A percentile compares a stretch with the other conserved stretches of the same genome.
Conservation (phyloP, 2,888 invertebrate genomes). For the Mantis religiosa region DNA sequence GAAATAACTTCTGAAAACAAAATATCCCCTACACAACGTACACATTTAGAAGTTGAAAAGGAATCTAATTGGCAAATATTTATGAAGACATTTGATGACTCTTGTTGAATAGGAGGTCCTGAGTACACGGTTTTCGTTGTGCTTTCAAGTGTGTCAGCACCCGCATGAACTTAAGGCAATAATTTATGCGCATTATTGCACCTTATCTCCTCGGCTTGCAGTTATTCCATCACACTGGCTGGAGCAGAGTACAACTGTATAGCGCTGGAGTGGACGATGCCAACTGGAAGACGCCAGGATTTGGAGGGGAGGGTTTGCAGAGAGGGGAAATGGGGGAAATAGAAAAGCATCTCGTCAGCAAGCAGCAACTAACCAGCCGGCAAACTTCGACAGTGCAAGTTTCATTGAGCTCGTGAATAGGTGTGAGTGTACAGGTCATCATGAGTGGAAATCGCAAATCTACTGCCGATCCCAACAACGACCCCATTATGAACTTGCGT, state of each 20-base stretch:
- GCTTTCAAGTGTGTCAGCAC: too few species aligned
- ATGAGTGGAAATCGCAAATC: not conserved
- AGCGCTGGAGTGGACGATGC: not conserved
- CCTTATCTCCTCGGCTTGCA: not conserved
- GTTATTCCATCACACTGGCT: not conserved
- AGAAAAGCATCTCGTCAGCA: not conserved
- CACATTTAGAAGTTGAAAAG: too few species aligned
- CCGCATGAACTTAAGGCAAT: not conserved
- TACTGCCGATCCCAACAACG: not conserved
- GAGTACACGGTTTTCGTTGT: too few species aligned
- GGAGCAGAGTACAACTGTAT: too few species aligned
- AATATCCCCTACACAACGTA: too few species aligned
- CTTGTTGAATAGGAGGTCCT: too few species aligned
- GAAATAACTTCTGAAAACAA: too few species aligned
- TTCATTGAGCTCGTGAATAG: not conserved
- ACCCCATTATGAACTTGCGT: not conserved
- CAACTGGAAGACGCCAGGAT: not conserved
- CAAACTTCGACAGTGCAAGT: not conserved
- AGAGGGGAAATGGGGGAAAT: not conserved
- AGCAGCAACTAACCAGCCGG: not conserved
- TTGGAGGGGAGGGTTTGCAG: not conserved
- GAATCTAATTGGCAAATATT: too few species aligned
- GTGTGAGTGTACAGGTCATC: not conserved
- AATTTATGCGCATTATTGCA: not conserved
- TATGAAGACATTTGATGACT: too few species aligned